Conservation (phyloP, 2,888 invertebrate species). For the Dugesia japonica region DNA sequence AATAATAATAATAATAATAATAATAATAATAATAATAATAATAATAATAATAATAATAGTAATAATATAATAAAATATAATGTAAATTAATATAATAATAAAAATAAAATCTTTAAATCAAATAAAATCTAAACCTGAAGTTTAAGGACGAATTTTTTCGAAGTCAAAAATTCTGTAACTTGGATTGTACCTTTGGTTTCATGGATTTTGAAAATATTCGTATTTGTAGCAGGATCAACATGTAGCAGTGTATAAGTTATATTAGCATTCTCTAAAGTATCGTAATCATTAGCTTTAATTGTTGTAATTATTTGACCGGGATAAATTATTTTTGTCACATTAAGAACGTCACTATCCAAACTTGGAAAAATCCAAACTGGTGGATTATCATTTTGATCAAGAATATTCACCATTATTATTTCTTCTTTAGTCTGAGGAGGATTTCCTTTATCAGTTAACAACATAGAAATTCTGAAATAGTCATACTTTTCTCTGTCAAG, state of each 20-base stretch:
- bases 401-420: slow-evolving; percentile 21
- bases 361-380: slow-evolving; percentile 29
- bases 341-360: background rate
- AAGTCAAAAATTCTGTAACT: background rate
- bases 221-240: background rate
- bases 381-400: slow-evolving; percentile 30
- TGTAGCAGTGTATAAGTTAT: slow-evolving; percentile 20
- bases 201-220: background rate
- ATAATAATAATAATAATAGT: too few species aligned
- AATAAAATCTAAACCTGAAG: background rate
- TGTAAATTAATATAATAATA: too few species aligned
- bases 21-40: too few species aligned
- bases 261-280: slow-evolving; percentile 28
- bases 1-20: too few species aligned
- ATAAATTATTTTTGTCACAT: slow-evolving; percentile 22
- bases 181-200: background rate
- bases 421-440: slow-evolving; percentile 21
- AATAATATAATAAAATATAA: too few species aligned
- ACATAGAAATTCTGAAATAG: slow-evolving; percentile 16
- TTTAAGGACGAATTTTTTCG: background rate
- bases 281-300: slow-evolving; percentile 21
- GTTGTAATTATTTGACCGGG: slow-evolving; percentile 23
- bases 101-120: too few species aligned
- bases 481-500: slow-evolving; percentile 23
- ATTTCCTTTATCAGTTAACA: slow-evolving; percentile 26